Evolutionary conservation across 2,113 vertebrate species (phyloP), one percentile per base, ranked within the genome.

Genomic region (Hydrolagus affinis): DNA sequence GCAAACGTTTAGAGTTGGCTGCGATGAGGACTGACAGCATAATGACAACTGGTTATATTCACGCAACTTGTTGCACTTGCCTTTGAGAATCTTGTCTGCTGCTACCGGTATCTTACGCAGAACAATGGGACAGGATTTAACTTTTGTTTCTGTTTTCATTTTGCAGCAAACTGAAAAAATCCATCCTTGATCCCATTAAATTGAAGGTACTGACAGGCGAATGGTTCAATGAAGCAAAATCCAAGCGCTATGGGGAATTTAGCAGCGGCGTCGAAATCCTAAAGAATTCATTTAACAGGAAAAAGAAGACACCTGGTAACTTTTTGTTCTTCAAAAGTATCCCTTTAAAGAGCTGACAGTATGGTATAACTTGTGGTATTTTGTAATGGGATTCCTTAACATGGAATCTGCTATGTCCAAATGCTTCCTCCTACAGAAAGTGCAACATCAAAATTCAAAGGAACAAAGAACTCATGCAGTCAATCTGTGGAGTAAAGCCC

Each of bases 201-300:
- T 85, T 90, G 56, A 89, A 85, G 86, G 77, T 86, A 12, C 70
- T 89, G 85, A 87, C 90, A 0, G 90, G 90, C 0, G 88, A 89
- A 85, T 90, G 90, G 90, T 90, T 90, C 44, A 86, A 89, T 72
- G 90, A 90, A 8, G 87, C 89, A 32, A 86, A 86, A 30, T 69
- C 85, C 1, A 86, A 74, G 78, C 88, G 90, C 30, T 86, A 88
- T 8, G 89, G 89, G 2, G 85, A 85, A 1, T 86, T 87, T 80
- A 77, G 76, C 0, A 87, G 86, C 23, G 85, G 71, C 25, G 85
- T 88, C 6, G 86, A 88, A 11, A 80, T 89, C 3, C 86, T 90
- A 11, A 86, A 87, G 64, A 88, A 87, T 44, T 89, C 89, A 4
- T 89, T 90, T 85, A 88, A 87, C 74, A 88, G 85, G 80, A 90